A percentile compares a stretch with the other conserved stretches of the same genome.
phyloP scores from a whole-genome alignment of 2,113 vertebrate species.

The Notiomystis cincta region DNA sequence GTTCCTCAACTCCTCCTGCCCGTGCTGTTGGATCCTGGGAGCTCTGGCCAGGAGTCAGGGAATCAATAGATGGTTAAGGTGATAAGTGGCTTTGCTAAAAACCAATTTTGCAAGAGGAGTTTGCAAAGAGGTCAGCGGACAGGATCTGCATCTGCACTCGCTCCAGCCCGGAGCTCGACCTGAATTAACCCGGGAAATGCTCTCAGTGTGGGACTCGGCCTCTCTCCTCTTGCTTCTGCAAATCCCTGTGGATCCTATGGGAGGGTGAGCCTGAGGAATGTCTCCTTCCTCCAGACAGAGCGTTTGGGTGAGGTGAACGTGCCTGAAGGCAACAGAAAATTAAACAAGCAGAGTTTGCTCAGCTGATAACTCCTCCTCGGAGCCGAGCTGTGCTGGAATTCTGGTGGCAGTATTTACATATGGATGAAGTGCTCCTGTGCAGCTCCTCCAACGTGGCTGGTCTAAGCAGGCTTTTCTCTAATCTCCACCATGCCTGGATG shows the following conservation, averaged over 20 bases:
- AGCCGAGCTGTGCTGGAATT: not conserved
- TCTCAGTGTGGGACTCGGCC: accelerated
- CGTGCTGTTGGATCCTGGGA: not conserved
- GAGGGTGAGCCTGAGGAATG: not conserved
- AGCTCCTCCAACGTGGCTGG: not conserved
- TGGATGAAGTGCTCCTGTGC: not conserved
- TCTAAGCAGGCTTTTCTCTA: not conserved
- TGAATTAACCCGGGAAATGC: not conserved
- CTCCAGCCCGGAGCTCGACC: not conserved
- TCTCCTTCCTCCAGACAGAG: not conserved
- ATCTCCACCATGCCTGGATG: not conserved
- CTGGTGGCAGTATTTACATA: not conserved
- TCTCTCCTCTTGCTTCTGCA: not conserved
- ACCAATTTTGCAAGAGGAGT: constrained; percentile 25
- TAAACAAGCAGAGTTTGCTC: not conserved
- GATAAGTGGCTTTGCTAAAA: constrained; percentile 53
- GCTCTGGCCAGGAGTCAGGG: not conserved
- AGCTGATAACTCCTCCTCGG: not conserved
- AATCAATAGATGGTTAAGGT: constrained; percentile 44
- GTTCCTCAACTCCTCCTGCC: not conserved
- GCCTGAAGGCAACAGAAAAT: not conserved
- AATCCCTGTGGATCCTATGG: accelerated
- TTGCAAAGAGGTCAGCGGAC: not conserved
- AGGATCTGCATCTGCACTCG: not conserved
- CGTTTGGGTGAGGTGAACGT: not conserved